Base-by-base conservation (phyloP, 2,113 vertebrate genomes). In the Rhodinocichla rosea region DNA sequence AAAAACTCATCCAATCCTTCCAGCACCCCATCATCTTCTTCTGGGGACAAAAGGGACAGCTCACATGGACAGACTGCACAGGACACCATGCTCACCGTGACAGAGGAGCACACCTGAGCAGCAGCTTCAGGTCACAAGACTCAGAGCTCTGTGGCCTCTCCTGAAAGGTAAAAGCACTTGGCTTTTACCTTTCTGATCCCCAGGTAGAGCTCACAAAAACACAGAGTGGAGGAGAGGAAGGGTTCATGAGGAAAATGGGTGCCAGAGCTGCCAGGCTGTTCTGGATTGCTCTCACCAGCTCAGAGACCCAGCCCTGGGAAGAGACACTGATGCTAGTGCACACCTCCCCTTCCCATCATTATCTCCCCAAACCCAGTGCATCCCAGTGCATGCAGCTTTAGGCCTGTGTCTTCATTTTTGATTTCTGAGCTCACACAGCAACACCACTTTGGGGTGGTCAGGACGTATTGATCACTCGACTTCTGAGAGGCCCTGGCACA, bases 1-100 rank as follows among this genome's bases (percentile, higher is more conserved):
- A 98, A 99, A 96, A 99, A 98, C 89, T 98, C 98, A 62, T 98
- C 98, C 62, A 99, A 97, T 18, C 98, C 97, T 14, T 98, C 97
- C 95, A 97, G 96, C 42, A 98, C 96, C 47, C 98, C 98, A 71
- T 99, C 98, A n/a, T 99, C 99, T 52, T 99, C 99, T 98, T 98
- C 97, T 97, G 90, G 35, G 62, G 56, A 95, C 83, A 89, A 90
- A 92, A 95, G 40, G 85, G 33, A 87, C 84, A 94, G 32, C 81
- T 92, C 70, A 80, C 9, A 0, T 1, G 4, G 91, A 15, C 0
- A 10, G 63, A 49, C 2, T 4, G 42, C 45, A 62, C 15, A 5
- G 40, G 63, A 32, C 50, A 37, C 15, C 0, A 0, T 3, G 7
- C 4, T 23, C 30, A 21, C 3, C 11, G 5, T 8, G 47, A 1